These are phyloP conservation scores for Wasmannia auropunctata DNA, from an alignment of 1,140 invertebrate genomes.

Conservation along the genomic window DNA sequence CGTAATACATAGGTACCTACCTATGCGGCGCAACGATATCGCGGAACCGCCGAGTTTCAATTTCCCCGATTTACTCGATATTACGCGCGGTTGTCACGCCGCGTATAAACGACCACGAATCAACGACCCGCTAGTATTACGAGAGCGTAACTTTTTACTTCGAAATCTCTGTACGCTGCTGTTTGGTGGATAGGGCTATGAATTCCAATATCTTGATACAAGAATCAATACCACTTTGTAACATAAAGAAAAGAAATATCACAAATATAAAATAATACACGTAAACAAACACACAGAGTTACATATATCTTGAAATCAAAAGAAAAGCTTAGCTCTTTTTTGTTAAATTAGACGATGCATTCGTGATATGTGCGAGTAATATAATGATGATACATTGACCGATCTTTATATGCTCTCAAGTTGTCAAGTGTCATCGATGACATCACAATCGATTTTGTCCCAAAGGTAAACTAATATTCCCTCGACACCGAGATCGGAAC, in stretches of 20 bases:
- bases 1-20: constrained; percentile 49
- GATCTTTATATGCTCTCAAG: neutral
- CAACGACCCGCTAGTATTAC: constrained; percentile 48
- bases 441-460: constrained; percentile 29
- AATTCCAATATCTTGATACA: neutral
- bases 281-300: too few species aligned
- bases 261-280: neutral
- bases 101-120: constrained; percentile 54
- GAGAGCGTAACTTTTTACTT: constrained; percentile 39
- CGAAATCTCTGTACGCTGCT: neutral
- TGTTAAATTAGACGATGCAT: neutral
- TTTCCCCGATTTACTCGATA: constrained; percentile 62
- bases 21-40: constrained; percentile 31
- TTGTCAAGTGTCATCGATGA: constrained; percentile 27
- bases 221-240: neutral
- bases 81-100: constrained; percentile 55
- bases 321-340: neutral
- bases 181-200: neutral
- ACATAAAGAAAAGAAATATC: neutral
- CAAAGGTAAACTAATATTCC: constrained; percentile 54
- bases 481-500: constrained; percentile 15
- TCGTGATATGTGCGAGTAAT: neutral
- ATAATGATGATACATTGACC: neutral
- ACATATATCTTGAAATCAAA: neutral
- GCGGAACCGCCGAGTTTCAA: constrained; percentile 53